Percentiles rank a stretch among this genome's conserved stretches.
phyloP scores from a whole-genome alignment of 2,113 vertebrate genomes.

The Reinhardtius hippoglossoides region DNA sequence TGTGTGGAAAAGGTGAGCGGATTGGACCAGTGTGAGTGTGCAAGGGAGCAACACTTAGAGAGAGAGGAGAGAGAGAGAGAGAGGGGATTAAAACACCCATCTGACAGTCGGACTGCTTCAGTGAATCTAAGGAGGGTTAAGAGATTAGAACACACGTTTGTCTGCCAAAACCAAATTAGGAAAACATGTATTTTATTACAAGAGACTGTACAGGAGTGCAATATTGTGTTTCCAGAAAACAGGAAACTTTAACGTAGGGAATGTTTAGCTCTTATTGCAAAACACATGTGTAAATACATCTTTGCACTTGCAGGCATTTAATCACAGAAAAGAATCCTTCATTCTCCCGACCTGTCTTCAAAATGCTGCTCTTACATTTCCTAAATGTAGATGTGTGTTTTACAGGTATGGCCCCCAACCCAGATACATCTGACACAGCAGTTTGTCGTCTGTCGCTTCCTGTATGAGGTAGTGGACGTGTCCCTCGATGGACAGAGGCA shows the following conservation, averaged over 20 bases:
- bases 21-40: slow-evolving; percentile 20
- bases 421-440: slow-evolving; percentile 97
- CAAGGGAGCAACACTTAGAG: slow-evolving; percentile 7
- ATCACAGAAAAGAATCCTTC: neutral
- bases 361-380: neutral
- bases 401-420: slow-evolving; percentile 97
- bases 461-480: slow-evolving; percentile 98
- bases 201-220: slow-evolving; percentile 18
- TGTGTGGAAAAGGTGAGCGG: slow-evolving; percentile 12
- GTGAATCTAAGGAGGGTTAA: slow-evolving; percentile 59
- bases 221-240: slow-evolving; percentile 34
- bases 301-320: neutral
- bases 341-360: neutral
- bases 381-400: slow-evolving; percentile 18
- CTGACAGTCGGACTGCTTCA: slow-evolving; percentile 36
- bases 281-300: neutral
- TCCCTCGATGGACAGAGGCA: slow-evolving; percentile 97
- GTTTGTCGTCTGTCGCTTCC: slow-evolving; percentile 93
- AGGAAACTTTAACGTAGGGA: slow-evolving; percentile 9
- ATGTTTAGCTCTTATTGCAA: neutral
- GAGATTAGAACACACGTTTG: slow-evolving; percentile 54
- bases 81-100: slow-evolving; percentile 57
- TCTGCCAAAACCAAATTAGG: slow-evolving; percentile 1
- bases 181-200: slow-evolving; percentile 58
- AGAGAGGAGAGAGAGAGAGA: neutral